Evolutionary conservation across 1,140 invertebrate genomes (phyloP).

Genomic region (Aplysia californica): DNA sequence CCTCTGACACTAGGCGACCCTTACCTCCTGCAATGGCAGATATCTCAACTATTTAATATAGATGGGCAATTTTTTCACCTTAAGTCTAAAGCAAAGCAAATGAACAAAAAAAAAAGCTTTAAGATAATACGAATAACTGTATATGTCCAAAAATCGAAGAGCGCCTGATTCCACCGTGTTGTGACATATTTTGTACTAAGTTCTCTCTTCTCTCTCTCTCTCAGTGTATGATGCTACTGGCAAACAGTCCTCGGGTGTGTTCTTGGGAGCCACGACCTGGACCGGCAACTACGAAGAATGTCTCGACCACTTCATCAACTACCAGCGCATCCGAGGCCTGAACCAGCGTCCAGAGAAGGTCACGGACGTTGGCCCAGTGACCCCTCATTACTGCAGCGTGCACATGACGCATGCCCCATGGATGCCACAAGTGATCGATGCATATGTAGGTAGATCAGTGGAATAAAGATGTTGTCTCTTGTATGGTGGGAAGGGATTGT

Average conservation of each 20-base stretch:
- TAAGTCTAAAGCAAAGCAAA: too few species aligned
- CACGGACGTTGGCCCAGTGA: not conserved
- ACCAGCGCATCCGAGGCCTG: too few species aligned
- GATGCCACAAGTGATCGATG: not conserved
- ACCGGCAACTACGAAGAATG: slow-evolving; percentile 30
- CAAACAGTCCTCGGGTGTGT: slow-evolving; percentile 27
- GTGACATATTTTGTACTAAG: not conserved
- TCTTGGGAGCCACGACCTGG: slow-evolving; percentile 24
- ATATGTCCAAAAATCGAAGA: too few species aligned
- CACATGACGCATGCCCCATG: slow-evolving; percentile 13
- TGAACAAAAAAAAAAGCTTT: too few species aligned
- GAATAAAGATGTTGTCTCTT: too few species aligned
- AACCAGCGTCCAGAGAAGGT: too few species aligned
- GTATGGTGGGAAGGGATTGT: too few species aligned
- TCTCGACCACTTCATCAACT: not conserved
- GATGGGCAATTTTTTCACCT: not conserved
- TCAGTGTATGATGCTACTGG: slow-evolving; percentile 34
- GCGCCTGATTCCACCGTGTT: too few species aligned
- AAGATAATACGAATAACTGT: too few species aligned
- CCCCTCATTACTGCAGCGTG: slow-evolving; percentile 17
- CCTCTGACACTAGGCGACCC: too few species aligned
- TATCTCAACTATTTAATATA: not conserved
- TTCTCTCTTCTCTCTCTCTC: not conserved
- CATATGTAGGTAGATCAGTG: slow-evolving; percentile 15
- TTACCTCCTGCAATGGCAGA: too few species aligned